phyloP scores from a whole-genome alignment of 2,888 invertebrate species.

The Abrostola triplasia region DNA sequence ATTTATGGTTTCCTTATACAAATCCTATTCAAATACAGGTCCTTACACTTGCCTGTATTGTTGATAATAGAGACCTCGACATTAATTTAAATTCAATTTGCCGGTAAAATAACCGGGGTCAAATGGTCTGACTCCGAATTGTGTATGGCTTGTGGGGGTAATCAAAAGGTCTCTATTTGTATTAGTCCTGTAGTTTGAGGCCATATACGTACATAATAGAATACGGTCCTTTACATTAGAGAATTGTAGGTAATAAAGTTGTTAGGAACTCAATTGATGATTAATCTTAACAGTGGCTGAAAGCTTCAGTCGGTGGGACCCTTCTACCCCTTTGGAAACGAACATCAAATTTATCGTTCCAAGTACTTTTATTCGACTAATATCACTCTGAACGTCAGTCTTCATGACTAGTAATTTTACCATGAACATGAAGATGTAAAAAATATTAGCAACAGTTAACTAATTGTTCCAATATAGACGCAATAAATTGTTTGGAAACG shows the following conservation, averaged over 20 bases:
- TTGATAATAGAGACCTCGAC: constrained; percentile 23
- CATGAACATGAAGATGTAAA: no score
- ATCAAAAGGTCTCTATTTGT: constrained; percentile 34
- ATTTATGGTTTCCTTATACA: constrained; percentile 8
- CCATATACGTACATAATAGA: background rate
- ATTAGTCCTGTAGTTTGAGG: constrained; percentile 20
- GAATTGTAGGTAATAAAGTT: constrained; percentile 5
- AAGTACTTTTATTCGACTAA: background rate
- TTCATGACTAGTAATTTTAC: no score
- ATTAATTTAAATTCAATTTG: constrained; percentile 52
- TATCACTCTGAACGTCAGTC: no score
- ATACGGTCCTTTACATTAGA: constrained; percentile 5
- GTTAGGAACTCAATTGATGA: constrained; percentile 16
- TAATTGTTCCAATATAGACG: no score
- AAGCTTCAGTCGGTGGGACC: constrained; percentile 1
- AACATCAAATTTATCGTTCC: constrained; percentile 1
- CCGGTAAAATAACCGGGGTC: constrained; percentile 45
- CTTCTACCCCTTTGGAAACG: constrained; percentile 6
- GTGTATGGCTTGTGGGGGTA: constrained; percentile 31
- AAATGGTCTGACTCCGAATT: constrained; percentile 44
- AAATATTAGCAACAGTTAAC: no score
- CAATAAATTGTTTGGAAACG: no score
- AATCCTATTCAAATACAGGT: constrained; percentile 22
- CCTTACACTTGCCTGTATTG: constrained; percentile 9
- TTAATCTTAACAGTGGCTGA: background rate